Evolutionary conservation across 2,797 vertebrate genomes (phyloP), one percentile per base, ranked within the genome.

Genomic region (Tokudaia tokunoshimensis): DNA sequence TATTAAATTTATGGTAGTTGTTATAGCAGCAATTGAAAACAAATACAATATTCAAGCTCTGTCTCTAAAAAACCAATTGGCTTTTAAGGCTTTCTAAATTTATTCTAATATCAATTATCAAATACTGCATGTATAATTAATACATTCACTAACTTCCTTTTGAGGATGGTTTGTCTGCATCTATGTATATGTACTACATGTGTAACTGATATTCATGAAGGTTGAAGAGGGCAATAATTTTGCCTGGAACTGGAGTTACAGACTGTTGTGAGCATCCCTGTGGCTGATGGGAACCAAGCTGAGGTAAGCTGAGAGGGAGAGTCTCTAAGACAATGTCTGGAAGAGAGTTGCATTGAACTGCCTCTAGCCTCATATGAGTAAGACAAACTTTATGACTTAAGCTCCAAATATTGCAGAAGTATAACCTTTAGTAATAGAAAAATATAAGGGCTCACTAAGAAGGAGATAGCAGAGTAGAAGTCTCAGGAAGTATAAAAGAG

Each of bases 41-140:
- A 11, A 94, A 72, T 72, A 92, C 20, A 52, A 52, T 59, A 91
- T 55, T 75, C 9, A 70, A 75, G 50, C 4, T 12, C 80, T 63
- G 34, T 61, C 72, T n/a, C 50, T 41, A 70, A 95, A 96, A 76
- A 34, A 61, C 1, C 79, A 80, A 65, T 20, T 79, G 87, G 20
- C 41, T 88, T 95, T 47, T 80, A 93, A 79, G 91, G 37, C 2
- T 67, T 65, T 50, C 78, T 41, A 63, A 2, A 96, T 37, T 91
- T 74, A 89, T 59, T 84, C 92, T 74, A 65, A 78, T 34, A 75
- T 79, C 34, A 93, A n/a, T 67, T 83, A 85, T 59, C 44, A 96
- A 92, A 79, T 80, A 81, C 5, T 67, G 4, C 59, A 41, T 72
- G 19, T 78, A 57, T 50, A 90, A 63, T 34, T 81, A 10, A 65